Conservation (phyloP, 1,140 invertebrate genomes). For the Temnothorax curvispinosus region DNA sequence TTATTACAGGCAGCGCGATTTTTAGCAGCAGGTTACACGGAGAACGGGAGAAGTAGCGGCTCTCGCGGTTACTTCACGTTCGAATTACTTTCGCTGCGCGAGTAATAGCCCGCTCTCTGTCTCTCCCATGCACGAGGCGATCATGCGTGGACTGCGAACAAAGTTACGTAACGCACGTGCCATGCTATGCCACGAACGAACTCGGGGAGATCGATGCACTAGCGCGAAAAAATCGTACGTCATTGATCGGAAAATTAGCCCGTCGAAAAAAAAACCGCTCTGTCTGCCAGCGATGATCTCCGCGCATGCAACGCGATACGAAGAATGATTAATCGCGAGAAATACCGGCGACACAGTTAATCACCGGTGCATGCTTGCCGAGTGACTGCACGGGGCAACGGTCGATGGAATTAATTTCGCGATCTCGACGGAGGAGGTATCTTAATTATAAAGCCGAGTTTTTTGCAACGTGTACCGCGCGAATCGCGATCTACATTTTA, state of each 20-base stretch:
- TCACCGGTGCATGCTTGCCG: conserved; percentile 13
- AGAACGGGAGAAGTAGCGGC: background rate
- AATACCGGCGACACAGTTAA: conserved; percentile 10
- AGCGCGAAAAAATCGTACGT: background rate
- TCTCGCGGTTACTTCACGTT: background rate
- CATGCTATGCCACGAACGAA: background rate
- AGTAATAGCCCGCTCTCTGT: background rate
- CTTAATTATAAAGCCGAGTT: background rate
- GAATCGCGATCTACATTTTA: background rate
- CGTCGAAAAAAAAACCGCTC: background rate
- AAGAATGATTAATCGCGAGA: conserved; percentile 40
- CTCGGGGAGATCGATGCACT: background rate
- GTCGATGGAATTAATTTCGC: conserved; percentile 39
- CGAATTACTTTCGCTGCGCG: conserved; percentile 27
- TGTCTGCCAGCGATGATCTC: background rate
- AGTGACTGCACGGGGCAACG: conserved; percentile 24
- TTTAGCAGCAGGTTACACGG: background rate
- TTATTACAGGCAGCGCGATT: background rate
- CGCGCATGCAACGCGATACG: background rate
- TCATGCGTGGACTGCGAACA: background rate
- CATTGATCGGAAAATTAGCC: conserved; percentile 2
- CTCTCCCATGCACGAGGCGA: background rate
- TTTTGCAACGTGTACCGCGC: background rate
- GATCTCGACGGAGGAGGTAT: background rate
- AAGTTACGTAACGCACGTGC: background rate